Evolutionary conservation across 1,140 invertebrate genomes (phyloP).

Genomic region (Drosophila ananassae): DNA sequence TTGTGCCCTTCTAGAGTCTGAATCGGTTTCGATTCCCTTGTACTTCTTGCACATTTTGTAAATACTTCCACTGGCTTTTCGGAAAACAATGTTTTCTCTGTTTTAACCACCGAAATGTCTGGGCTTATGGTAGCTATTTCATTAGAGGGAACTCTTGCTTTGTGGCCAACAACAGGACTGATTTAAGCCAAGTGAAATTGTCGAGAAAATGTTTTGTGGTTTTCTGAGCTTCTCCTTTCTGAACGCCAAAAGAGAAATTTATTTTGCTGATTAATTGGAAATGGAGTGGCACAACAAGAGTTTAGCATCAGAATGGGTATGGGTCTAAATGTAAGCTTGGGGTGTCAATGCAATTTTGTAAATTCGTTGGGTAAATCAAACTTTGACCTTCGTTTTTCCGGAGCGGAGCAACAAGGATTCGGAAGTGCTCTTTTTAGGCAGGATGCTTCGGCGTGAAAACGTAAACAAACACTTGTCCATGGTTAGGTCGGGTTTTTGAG

Average conservation of each 20-base stretch:
- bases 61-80: background rate
- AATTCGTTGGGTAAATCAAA: constrained; percentile 24
- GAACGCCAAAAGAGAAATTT: constrained; percentile 17
- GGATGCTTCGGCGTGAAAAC: constrained; percentile 48
- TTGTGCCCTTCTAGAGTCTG: background rate
- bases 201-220: constrained; percentile 32
- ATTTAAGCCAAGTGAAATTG: constrained; percentile 27
- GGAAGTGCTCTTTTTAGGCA: constrained; percentile 6
- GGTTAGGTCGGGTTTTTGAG: constrained; percentile 30
- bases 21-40: background rate
- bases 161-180: constrained; percentile 14
- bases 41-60: constrained; percentile 1
- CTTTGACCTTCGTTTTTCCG: constrained; percentile 41
- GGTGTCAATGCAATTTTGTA: constrained; percentile 23
- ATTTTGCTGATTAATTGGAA: constrained; percentile 59
- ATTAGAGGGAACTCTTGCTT: constrained; percentile 30
- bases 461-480: constrained; percentile 76
- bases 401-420: constrained; percentile 37
- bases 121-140: constrained; percentile 22
- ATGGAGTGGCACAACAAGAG: background rate
- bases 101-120: constrained; percentile 7
- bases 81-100: constrained; percentile 15
- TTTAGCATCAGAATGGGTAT: too few relatives aligned
- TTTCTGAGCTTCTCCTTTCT: background rate
- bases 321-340: background rate